Evolutionary conservation across 2,797 vertebrate species (phyloP).

Genomic region (Eutrigla gurnardus): DNA sequence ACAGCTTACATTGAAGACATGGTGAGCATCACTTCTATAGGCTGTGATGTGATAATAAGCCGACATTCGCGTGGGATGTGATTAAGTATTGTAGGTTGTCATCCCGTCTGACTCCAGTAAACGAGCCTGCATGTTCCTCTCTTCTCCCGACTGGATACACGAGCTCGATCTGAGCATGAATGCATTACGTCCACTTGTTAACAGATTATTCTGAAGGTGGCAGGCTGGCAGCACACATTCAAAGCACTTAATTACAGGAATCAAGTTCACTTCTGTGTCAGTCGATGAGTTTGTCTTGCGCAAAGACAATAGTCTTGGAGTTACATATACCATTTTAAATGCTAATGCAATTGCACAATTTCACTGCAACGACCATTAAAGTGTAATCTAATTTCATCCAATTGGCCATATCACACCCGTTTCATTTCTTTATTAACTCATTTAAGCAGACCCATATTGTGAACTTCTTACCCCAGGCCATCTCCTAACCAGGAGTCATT

Average conservation of each 20-base stretch:
- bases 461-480: slow-evolving; percentile 52
- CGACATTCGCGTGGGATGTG: neutral
- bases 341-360: slow-evolving; percentile 31
- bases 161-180: neutral
- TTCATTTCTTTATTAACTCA: slow-evolving; percentile 52
- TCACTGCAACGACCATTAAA: slow-evolving; percentile 45
- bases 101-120: neutral
- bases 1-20: neutral
- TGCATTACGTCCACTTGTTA: neutral
- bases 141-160: neutral
- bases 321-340: slow-evolving; percentile 35
- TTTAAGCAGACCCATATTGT: slow-evolving; percentile 42
- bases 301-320: slow-evolving; percentile 27
- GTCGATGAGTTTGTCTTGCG: slow-evolving; percentile 1
- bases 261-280: neutral
- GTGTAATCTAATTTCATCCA: slow-evolving; percentile 55
- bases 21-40: neutral
- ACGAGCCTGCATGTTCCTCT: neutral
- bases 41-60: neutral
- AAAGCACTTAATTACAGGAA: slow-evolving; percentile 7
- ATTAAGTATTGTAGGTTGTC: neutral
- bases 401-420: slow-evolving; percentile 50
- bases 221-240: neutral
- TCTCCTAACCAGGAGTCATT: slow-evolving; percentile 44
- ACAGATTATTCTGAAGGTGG: neutral